These are phyloP conservation scores for Neolamprologus toae DNA, from an alignment of 2,113 vertebrate genomes.

Conservation along the genomic window DNA sequence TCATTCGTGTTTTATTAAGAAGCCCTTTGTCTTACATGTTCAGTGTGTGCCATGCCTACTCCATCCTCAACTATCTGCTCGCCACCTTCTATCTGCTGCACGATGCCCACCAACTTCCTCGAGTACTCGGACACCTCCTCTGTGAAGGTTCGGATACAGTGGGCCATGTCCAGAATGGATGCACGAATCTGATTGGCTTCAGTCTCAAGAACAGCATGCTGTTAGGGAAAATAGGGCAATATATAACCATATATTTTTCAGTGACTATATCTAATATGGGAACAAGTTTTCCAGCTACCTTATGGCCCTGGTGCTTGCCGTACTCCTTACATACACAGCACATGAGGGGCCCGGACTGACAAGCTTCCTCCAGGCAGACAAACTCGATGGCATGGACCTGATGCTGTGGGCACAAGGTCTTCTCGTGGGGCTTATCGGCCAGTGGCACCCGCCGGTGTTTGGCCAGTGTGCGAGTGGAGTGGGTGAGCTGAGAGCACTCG, in stretches of 20 bases:
- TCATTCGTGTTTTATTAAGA: background rate
- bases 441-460: conserved; percentile 94
- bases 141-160: conserved; percentile 96
- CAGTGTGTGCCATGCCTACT: conserved; percentile 92
- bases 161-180: conserved; percentile 98
- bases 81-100: conserved; percentile 96
- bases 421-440: conserved; percentile 97
- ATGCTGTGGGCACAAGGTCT: conserved; percentile 93
- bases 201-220: conserved; percentile 91
- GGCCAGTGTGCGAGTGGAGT: conserved; percentile 94
- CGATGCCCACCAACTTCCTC: conserved; percentile 92
- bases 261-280: background rate
- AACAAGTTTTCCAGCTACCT: conserved; percentile 55
- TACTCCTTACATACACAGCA: conserved; percentile 99
- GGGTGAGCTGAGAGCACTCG: conserved; percentile 92
- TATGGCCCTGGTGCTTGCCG: conserved; percentile 97
- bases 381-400: conserved; percentile 98
- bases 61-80: conserved; percentile 97
- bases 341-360: conserved; percentile 90
- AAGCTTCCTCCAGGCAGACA: conserved; percentile 93
- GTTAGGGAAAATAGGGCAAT: background rate
- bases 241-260: background rate
- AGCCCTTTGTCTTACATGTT: conserved; percentile 77
- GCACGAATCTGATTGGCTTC: conserved; percentile 97
- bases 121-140: conserved; percentile 98